Base-by-base conservation (phyloP, 37 sponge, comb jelly and placozoan genomes). In the Geodia barretti region DNA sequence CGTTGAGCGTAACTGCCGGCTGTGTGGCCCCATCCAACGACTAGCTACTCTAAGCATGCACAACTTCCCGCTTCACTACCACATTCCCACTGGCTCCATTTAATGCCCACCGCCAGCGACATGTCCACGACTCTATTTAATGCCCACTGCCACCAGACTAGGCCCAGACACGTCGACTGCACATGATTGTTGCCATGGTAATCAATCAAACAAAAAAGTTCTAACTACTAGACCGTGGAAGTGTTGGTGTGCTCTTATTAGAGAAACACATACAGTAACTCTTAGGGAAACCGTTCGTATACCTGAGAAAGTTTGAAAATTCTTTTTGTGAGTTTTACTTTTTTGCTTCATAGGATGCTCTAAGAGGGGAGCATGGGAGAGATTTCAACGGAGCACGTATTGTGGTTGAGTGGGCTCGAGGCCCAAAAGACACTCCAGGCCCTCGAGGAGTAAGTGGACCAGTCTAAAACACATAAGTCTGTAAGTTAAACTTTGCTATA, bases 321-420 rank as follows among this genome's bases (percentile, higher is more conserved):
- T 20, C 7, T 39, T 8, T 43, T 30, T 4, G 31, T 1, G 42
- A 11, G 28, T 59, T 25, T 9, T 39, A 1, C 36, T 82, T 4
- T 54, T 1, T 80, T 23, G 36, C 47, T 7, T n/a, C n/a, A 0
- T 26, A 92, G 93, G 93, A 92, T 92, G 93, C 93, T 38, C 83
- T 92, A 26, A 75, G 66, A 0, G 42, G 70, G 68, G 93, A 92
- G 41, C 84, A 92, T 79, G 93, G 93, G 28, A 37, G 93, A 54
- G 93, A 92, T n/a, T 70, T 92, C 36, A 61, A 43, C 32, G 93
- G 93, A 24, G 36, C 84, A 26, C 64, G 80, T 11, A 92, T 92
- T 47, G 93, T 92, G 17, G 93, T 92, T 24, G 93, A 92, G 65
- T 92, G 93, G 93, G 77, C 93, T 4, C 47, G 90, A 61, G 86